Evolutionary conservation across 2,113 vertebrate genomes (phyloP), one percentile per base, ranked within the genome.

Genomic region (Toxotes chatareus): DNA sequence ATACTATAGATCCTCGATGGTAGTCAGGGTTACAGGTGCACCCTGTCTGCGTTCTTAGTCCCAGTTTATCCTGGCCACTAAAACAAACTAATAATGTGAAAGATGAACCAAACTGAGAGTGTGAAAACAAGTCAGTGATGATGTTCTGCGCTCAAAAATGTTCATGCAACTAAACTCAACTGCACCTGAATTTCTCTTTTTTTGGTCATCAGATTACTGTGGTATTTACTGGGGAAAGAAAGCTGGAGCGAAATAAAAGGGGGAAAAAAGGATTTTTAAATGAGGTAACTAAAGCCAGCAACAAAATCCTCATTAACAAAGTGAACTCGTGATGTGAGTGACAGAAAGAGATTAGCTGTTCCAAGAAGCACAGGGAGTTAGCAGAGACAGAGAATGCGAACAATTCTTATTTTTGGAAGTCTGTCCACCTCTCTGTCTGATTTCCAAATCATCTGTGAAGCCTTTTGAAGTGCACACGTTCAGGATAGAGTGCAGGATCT

Each of bases 291-390:
- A 60, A 60, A 81, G 64, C 80, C 68, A 42, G 69, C 38, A 57
- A 27, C 27, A 36, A 65, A 81, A 73, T 87, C 82, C 63, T 76
- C 42, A 36, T 86, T 76, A 87, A 75, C 44, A 70, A 47, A 57
- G 32, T 77, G 70, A 88, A 77, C 89, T 85, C 27, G 67, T 72
- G 88, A 82, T 42, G 62, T 73, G 61, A 79, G 70, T 8, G 69
- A 73, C 51, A 23, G 60, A 49, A 23, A 53, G 70, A 82, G 68
- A 91, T 89, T 79, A 89, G 70, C 79, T 57, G 76, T 86, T 93
- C 82, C 68, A 32, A 71, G 77, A 83, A 88, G 34, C 60, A 13
- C 34, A 1, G 38, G 23, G 64, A 57, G 59, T 40, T 44, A 0
- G 74, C 32, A 6, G 21, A 62, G 51, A 73, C 9, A 4, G 59